phyloP scores from a whole-genome alignment of 2,888 invertebrate genomes.

The Dysmachus trigonus region DNA sequence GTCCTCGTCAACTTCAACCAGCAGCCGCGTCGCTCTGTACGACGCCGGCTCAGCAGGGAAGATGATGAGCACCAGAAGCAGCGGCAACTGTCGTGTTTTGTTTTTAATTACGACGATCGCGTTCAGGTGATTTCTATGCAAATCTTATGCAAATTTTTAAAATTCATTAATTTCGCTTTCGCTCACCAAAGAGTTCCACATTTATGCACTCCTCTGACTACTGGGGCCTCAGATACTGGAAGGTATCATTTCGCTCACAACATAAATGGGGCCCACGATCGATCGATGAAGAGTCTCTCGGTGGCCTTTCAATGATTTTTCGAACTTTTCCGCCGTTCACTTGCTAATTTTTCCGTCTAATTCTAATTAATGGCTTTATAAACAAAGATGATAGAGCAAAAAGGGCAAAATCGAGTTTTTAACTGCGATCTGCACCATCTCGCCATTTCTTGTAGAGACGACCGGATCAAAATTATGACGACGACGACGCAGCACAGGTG shows the following conservation, averaged over 20 bases:
- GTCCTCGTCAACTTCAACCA: neutral
- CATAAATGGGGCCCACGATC: neutral
- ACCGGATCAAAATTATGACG: neutral
- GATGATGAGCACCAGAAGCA: slow-evolving; percentile 5
- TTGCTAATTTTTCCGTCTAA: neutral
- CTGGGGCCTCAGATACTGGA: neutral
- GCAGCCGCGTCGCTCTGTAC: neutral
- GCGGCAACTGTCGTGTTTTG: neutral
- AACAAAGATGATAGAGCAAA: slow-evolving; percentile 7
- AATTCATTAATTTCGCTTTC: slow-evolving; percentile 40
- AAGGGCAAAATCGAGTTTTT: neutral
- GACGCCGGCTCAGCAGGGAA: neutral
- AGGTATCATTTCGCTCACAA: neutral
- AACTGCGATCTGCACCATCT: neutral
- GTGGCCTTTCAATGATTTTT: neutral
- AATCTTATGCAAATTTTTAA: slow-evolving; percentile 23
- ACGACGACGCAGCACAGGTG: neutral
- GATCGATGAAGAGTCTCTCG: neutral
- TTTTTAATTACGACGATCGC: neutral
- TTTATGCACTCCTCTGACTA: neutral
- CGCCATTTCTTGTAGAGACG: neutral
- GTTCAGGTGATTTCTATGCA: slow-evolving; percentile 32
- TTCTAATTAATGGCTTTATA: slow-evolving; percentile 16
- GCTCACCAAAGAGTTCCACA: neutral
- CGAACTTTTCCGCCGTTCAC: neutral